Evolutionary conservation across 2,797 vertebrate genomes (phyloP).

Genomic region (Typhlichthys eigenmanni): DNA sequence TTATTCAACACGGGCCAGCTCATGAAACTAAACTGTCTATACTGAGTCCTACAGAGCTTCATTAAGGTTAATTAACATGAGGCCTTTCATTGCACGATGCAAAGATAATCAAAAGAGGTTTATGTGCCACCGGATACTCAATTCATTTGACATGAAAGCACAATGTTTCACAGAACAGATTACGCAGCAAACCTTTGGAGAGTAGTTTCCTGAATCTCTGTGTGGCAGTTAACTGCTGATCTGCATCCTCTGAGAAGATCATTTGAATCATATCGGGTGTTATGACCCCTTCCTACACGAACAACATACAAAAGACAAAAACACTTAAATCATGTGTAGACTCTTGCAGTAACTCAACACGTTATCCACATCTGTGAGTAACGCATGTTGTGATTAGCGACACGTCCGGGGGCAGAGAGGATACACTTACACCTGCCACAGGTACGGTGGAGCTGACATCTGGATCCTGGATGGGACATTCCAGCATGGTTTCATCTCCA

Average conservation of each 20-base stretch:
- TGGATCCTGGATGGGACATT: constrained; percentile 90
- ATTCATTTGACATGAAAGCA: too few species aligned
- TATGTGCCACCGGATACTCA: background rate
- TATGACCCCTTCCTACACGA: constrained; percentile 86
- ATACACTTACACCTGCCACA: constrained; percentile 79
- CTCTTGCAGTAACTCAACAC: background rate
- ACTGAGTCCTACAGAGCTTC: background rate
- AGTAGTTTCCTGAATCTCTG: constrained; percentile 92
- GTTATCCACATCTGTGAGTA: background rate
- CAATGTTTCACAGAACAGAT: background rate
- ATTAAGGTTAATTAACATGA: too few species aligned
- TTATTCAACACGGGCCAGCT: background rate
- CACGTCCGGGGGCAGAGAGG: too few species aligned
- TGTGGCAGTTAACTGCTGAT: constrained; percentile 88
- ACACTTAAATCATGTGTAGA: background rate
- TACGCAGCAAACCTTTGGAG: constrained; percentile 83
- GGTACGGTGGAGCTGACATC: constrained; percentile 90
- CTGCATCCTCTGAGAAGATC: constrained; percentile 90
- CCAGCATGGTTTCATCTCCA: constrained; percentile 87
- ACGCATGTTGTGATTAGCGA: background rate
- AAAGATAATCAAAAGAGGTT: background rate
- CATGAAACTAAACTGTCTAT: background rate
- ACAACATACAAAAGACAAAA: background rate
- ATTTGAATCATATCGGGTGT: constrained; percentile 91
- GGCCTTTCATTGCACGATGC: too few species aligned